A percentile compares a stretch with the other conserved stretches of the same genome.
Evolutionary conservation across 2,888 invertebrate species (phyloP).

Genomic region (Cephus spinipes): DNA sequence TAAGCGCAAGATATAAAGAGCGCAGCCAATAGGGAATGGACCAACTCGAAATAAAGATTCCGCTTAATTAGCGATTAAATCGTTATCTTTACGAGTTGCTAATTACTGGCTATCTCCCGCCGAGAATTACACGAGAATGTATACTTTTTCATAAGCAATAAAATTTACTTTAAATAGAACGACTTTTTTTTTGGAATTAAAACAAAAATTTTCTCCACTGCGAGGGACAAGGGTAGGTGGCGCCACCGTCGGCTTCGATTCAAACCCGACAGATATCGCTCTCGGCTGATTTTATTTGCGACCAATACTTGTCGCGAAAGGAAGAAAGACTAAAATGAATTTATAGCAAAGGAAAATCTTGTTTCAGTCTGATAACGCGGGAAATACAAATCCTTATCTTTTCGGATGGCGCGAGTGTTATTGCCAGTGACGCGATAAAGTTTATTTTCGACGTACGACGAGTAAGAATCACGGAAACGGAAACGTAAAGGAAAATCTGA

Average conservation of each 20-base stretch:
- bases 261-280: neutral
- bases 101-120: conserved; percentile 8
- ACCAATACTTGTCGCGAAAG: neutral
- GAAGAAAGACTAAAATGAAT: neutral
- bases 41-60: conserved; percentile 13
- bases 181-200: neutral
- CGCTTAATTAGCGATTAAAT: conserved; percentile 16
- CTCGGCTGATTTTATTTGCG: neutral
- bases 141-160: neutral
- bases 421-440: neutral
- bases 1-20: conserved; percentile 8
- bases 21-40: conserved; percentile 5
- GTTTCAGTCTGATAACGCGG: neutral
- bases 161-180: neutral
- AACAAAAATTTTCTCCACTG: neutral
- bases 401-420: neutral
- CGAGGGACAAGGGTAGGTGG: neutral
- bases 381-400: neutral
- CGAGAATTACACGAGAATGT: neutral
- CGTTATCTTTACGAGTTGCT: conserved; percentile 19
- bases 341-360: neutral
- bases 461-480: neutral
- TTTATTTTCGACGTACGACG: neutral
- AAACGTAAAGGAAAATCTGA: neutral
- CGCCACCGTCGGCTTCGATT: neutral